Base-by-base conservation (phyloP, 64 coral and sea anemone species). In the Montipora foliosa region DNA sequence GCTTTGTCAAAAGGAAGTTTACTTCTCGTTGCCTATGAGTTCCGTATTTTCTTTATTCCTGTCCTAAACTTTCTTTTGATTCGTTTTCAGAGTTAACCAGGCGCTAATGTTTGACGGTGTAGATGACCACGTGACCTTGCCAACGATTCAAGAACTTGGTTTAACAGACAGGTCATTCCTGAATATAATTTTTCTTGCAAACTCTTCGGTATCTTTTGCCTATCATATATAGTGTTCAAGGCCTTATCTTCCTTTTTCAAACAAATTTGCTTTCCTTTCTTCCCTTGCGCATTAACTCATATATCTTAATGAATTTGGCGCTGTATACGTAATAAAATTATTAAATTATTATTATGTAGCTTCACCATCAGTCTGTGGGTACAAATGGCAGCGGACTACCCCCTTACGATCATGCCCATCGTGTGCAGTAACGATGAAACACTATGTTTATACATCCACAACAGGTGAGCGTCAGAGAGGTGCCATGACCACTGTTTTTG, bases 321-420 rank as follows among this genome's bases (percentile, higher is more conserved):
- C 37, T 2, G 37, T 37, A 37, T 37, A 37, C 37, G 37, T 37
- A 37, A 37, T 37, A 37, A 37, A 37, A 37, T 37, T 37, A 37
- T 21, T 12, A 15, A 4, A 10, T 12, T 84, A 14, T 12, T 13
- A 9, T 79, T 9, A 6, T 95, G 6, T 45, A 98, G 96, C 48
- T 95, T 98, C 77, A 98, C 96, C 19, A 91, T 98, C 57, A 96
- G 91, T 77, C 76, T 79, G n/a, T 98, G 97, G 97, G 91, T 98
- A 5, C 74, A 91, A 47, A 95, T 98, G 94, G 83, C 91, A 49
- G 37, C 87, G 44, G 78, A 79, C 74, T 98, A 98, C 46, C 78
- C 83, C 22, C 8, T 49, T 20, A 82, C 91, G 14, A 55, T 78
- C 15, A 95, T 95, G 94, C 97, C 97, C 20, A 86, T 98, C 16